A percentile compares a stretch with the other conserved stretches of the same genome.
phyloP scores from a whole-genome alignment of 2,888 invertebrate species.

The Phytoseiulus persimilis region DNA sequence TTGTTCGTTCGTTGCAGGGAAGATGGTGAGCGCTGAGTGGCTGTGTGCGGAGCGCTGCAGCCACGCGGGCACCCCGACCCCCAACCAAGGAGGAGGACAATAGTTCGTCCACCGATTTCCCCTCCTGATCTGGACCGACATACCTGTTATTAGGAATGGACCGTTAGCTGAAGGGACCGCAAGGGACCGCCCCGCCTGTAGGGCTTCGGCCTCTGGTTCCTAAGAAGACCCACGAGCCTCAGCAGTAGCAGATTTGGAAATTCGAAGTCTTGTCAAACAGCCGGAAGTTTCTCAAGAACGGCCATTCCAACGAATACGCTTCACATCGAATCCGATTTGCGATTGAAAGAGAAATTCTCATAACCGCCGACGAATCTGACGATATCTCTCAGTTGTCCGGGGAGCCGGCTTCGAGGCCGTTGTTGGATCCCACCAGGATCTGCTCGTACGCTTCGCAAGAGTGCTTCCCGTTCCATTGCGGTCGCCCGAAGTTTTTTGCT shows the following conservation, averaged over 20 bases:
- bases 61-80: neutral
- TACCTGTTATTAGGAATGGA: neutral
- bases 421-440: too few relatives aligned
- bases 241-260: neutral
- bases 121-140: constrained; percentile 5
- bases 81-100: neutral
- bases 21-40: constrained; percentile 38
- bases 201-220: neutral
- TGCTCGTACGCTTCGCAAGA: neutral
- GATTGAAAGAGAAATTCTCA: neutral
- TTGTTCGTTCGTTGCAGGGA: neutral
- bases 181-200: constrained; percentile 5
- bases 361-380: too few relatives aligned
- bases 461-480: neutral
- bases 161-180: neutral
- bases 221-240: neutral
- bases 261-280: neutral
- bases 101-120: neutral
- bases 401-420: too few relatives aligned
- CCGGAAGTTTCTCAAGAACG: neutral
- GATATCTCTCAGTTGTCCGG: too few relatives aligned
- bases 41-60: constrained; percentile 28
- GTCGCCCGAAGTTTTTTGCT: neutral
- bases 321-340: neutral
- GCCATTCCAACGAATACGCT: neutral